Evolutionary conservation across 1,140 invertebrate genomes (phyloP).

Genomic region (Probaryconus sp.): DNA sequence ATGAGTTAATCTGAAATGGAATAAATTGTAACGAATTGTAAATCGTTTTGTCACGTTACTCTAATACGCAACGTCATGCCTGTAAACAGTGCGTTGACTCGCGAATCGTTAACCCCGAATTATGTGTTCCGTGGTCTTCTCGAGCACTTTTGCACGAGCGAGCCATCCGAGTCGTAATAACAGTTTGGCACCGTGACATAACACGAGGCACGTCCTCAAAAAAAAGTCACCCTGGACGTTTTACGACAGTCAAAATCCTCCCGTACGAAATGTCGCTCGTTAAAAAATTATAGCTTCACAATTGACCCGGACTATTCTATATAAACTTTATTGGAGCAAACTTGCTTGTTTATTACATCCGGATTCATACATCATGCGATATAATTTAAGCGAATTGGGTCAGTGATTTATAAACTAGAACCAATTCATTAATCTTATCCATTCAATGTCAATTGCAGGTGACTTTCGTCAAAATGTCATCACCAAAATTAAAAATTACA

Average conservation of each 20-base stretch:
- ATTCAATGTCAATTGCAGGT: too few relatives aligned
- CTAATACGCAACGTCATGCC: conserved; percentile 28
- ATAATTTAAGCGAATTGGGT: conserved; percentile 9
- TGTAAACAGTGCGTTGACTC: conserved; percentile 50
- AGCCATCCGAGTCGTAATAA: conserved; percentile 2
- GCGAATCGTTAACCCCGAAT: conserved; percentile 48
- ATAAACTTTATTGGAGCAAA: conserved; percentile 26
- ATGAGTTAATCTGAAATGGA: too few relatives aligned
- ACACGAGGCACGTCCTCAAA: background rate
- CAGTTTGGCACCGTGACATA: conserved; percentile 4
- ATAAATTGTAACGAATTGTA: background rate
- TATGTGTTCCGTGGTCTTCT: conserved; percentile 3
- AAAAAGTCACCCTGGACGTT: conserved; percentile 19
- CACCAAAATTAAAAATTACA: too few relatives aligned
- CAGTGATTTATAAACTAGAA: conserved; percentile 10
- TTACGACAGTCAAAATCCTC: conserved; percentile 39
- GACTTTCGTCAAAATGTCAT: too few relatives aligned
- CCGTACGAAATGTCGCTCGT: conserved; percentile 35
- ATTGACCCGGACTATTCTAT: conserved; percentile 19
- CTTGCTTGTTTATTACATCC: conserved; percentile 37
- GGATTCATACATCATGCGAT: background rate
- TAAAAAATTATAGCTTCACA: conserved; percentile 36
- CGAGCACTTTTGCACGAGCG: background rate
- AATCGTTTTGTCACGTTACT: conserved; percentile 25
- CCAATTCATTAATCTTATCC: too few relatives aligned